Evolutionary conservation across 2,113 vertebrate genomes (phyloP), one percentile per base, ranked within the genome.

Genomic region (Alaudala cheleensis): DNA sequence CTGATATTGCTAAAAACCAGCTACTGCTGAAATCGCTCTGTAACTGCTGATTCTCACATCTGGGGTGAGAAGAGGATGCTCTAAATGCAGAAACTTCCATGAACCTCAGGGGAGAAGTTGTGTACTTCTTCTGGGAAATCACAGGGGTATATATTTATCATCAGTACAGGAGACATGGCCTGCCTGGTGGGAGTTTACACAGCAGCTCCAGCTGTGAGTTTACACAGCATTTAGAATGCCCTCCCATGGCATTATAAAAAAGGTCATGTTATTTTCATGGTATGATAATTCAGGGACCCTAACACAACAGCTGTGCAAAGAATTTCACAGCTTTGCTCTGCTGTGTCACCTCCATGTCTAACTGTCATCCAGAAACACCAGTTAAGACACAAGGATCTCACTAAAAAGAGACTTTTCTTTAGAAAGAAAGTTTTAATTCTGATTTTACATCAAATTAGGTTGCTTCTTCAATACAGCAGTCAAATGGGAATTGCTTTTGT

Each of bases 261-360:
- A 74, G 51, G 60, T 85, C 61, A 16, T 2, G 2, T 82, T 76
- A 69, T 61, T 93, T 94, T 70, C 15, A 3, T 79, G 11, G 37
- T 81, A 84, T 24, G 49, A 94, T 94, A 89, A 96, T 87, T 18
- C 5, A 95, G 97, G 67, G 42, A 78, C 57, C 19, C 64, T 79
- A 84, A 90, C 81, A 82, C 1, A 2, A 7, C 57, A 82, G 50
- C 67, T 73, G 60, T 42, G 73, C 71, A 79, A 93, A 84, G 87
- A 92, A 72, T 83, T 91, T 95, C 91, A 94, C 83, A 84, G 71
- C 50, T 96, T 95, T 92, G 50, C 29, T 73, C 39, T 66, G 26
- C 16, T 49, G 40, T 90, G 82, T 91, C 88, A 76, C 37, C 91
- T 97, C 93, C 62, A 51, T 67, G 72, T 66, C 66, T 69, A 73